phyloP scores from a whole-genome alignment of 2,113 vertebrate species.

The Turnix velox region DNA sequence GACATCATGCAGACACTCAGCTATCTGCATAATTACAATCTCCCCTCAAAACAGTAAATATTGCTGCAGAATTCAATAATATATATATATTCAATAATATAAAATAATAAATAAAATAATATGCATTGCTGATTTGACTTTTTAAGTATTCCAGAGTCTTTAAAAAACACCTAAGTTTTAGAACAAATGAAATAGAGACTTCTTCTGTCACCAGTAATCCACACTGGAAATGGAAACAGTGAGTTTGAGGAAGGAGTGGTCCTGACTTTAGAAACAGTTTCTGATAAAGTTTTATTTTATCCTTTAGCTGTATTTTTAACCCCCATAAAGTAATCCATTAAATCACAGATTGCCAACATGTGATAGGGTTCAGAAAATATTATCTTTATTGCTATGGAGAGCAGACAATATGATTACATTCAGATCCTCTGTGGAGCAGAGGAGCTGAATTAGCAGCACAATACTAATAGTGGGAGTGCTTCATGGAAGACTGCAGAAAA shows the following conservation, averaged over 20 bases:
- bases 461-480: slow-evolving; percentile 3
- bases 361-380: background rate
- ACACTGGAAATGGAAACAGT: background rate
- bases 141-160: slow-evolving; percentile 58
- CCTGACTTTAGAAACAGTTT: background rate
- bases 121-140: slow-evolving; percentile 61
- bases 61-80: slow-evolving; percentile 52
- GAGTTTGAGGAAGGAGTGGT: background rate
- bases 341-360: background rate
- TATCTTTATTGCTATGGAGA: background rate
- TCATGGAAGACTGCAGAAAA: background rate
- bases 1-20: slow-evolving; percentile 59
- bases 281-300: slow-evolving; percentile 3
- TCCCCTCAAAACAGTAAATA: slow-evolving; percentile 70
- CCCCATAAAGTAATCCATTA: background rate
- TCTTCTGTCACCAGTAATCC: background rate
- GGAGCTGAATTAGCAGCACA: slow-evolving; percentile 20
- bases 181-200: background rate
- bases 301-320: background rate
- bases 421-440: background rate
- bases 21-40: slow-evolving; percentile 75
- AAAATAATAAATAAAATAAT: too few relatives aligned
- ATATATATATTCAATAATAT: too few relatives aligned
- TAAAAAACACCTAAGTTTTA: slow-evolving; percentile 1
- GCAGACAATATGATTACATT: background rate